Base-by-base conservation (phyloP, 2,888 invertebrate genomes). In the Dolichomitus sp. region DNA sequence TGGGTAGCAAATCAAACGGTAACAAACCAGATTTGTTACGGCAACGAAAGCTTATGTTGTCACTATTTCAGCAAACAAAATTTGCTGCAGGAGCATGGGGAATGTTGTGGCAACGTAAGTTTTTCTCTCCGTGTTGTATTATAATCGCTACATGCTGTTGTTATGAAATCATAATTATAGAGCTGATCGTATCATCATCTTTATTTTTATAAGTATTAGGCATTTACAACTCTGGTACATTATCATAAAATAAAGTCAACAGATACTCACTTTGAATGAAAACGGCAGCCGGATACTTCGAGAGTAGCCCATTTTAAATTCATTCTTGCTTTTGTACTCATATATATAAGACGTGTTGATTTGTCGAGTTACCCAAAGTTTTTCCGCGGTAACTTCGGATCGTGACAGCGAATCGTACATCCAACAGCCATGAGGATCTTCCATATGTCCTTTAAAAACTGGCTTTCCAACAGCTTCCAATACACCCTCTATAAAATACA, bases 401-500 rank as follows among this genome's bases (percentile, higher is more conserved):
- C 93, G 91, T 0, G 95, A 95, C 50, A 92, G 89, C 0, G 97
- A 95, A 92, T 99, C 99, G 86, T 96, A 95, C 94, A 98, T 95
- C 98, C 99, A 98, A 40, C 97, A 96, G 1, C 98, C 98, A 90
- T 96, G 97, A 19, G 95, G 94, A 88, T 96, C 96, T 81, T 97
- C 97, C 83, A 97, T 97, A 85, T 95, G 96, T 42, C 97, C 96
- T 91, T 98, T 97, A 92, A 97, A 98, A 0, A 99, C 97, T 0
- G 99, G 98, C 90, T 98, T 99, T 0, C 99, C 99, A 65, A 99
- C 97, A 0, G 97, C 98, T 90, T 98, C 98, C 14, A 99, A 95
- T 83, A 97, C 96, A 90, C 98, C 98, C 93, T 97, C 99, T 98
- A 94, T 11, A 17, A 23, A 37, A 54, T 14, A 14, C 42, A 61